Base-by-base conservation (phyloP, 2,113 vertebrate species). In the Cygnus buccinator region DNA sequence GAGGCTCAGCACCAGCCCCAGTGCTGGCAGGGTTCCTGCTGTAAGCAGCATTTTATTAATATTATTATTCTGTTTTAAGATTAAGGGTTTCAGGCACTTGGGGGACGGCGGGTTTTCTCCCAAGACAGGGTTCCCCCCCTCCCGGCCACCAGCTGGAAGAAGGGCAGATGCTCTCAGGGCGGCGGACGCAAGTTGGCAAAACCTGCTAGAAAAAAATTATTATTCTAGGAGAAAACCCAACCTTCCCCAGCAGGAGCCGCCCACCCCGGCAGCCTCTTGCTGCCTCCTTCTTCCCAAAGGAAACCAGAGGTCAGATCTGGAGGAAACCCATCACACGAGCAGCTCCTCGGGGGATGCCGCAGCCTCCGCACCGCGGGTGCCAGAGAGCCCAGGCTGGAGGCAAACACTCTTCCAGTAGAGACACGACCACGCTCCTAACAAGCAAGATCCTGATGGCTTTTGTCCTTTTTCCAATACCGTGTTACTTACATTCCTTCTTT, bases 401-500 rank as follows among this genome's bases (percentile, higher is more conserved):
- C 80, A 74, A 84, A 37, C 52, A 23, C 73, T 75, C 1, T 66
- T 77, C 79, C 33, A 39, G 58, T 71, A 46, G 58, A 95, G 90
- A 76, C 86, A 91, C 3, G 0, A 58, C 31, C 82, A 62, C 0
- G 1, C 54, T 96, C 82, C 93, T 96, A 96, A 96, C 3, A 0
- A 95, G 74, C 48, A 52, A 95, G 94, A 95, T 90, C 87, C 88
- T 94, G 89, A 96, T 95, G 78, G 83, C 92, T 97, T 97, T 96
- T 97, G 97, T 97, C 97, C 95, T 96, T 97, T 97, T 94, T 92
- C 95, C 95, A 81, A 97, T 97, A 97, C 77, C 46, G 54, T 79
- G 96, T 89, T 97, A 91, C 94, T 96, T 91, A 90, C 95, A 93
- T 97, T 97, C 94, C 92, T 97, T 97, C 97, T 95, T 95, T 97